Conservation (phyloP, 2,888 invertebrate genomes). For the Hyalella azteca region DNA sequence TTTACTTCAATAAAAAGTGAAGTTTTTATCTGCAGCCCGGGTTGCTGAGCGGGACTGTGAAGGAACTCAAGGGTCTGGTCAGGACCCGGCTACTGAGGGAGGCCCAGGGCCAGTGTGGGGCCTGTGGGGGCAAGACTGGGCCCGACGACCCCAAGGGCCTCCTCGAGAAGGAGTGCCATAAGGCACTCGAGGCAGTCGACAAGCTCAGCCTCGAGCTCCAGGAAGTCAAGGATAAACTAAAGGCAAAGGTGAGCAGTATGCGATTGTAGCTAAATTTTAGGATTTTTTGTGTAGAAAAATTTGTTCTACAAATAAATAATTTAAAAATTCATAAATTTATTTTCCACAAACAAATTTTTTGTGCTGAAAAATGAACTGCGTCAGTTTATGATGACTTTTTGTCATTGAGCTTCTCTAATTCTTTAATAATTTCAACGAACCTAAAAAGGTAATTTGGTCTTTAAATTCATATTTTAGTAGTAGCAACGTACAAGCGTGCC, state of each 20-base stretch:
- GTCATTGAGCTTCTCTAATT: no score
- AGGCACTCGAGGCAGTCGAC: conserved; percentile 63
- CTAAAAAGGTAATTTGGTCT: no score
- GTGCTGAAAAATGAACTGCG: no score
- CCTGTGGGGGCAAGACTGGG: conserved; percentile 67
- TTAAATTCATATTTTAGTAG: no score
- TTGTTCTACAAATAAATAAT: no score
- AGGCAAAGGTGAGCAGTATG: conserved; percentile 47
- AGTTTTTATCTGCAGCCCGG: conserved; percentile 44
- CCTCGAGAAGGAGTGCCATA: conserved; percentile 62
- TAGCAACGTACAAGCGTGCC: no score
- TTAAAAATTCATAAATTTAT: no score
- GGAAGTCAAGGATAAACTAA: conserved; percentile 55
- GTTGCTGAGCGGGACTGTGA: conserved; percentile 59
- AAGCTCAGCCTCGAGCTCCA: conserved; percentile 74
- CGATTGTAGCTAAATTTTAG: no score
- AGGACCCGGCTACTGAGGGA: conserved; percentile 63
- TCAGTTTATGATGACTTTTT: no score
- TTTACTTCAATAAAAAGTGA: not conserved
- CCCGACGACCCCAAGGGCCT: conserved; percentile 55
- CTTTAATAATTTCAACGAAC: no score
- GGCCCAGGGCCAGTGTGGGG: conserved; percentile 68
- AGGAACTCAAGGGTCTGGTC: conserved; percentile 63
- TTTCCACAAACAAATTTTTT: no score
- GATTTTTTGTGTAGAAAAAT: no score